Base-by-base conservation (phyloP, 2,797 vertebrate genomes). In the Coregonus ussuriensis region DNA sequence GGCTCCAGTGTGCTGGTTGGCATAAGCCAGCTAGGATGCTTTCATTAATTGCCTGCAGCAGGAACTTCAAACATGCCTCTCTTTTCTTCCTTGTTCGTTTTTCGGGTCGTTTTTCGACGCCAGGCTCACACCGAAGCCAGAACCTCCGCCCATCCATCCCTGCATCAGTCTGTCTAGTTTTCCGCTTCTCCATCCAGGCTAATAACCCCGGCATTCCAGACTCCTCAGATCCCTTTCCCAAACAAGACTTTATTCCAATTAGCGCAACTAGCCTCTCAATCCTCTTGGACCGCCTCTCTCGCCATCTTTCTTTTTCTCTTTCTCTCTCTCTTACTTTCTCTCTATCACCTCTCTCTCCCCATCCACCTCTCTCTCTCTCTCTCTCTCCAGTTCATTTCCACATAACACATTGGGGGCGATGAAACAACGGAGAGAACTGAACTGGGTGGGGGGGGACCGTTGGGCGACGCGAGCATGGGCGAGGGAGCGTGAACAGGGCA, bases 161-260 rank as follows among this genome's bases (percentile, higher is more conserved):
- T 80, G 62, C 75, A 9, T 84, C 77, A 82, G 72, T 68, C 76
- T 53, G n/a, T 65, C 25, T 52, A 56, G 82, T 82, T 85, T 88
- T 87, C 83, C 78, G 72, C 54, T 35, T 59, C 59, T 72, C 75
- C 33, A 29, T 82, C 83, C 84, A 90, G 74, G 83, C 37, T 54
- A 82, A 82, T 81, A 76, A 76, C 56, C 52, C 54, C 76, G 75
- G 31, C 75, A 77, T 81, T 80, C 3, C 59, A 54, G 41, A 51
- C 29, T 74, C 71, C 31, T 83, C 16, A 56, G 21, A 53, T 74
- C 52, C 53, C 35, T 68, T 59, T 73, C 56, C 72, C 74, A 80
- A 71, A 76, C 69, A 47, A 53, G 15, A 56, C 15, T 75, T 70
- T 53, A 51, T 73, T 70, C 74, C n/a, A 74, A 59, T 83, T 79